These are phyloP conservation scores for Garrulus glandarius DNA, from an alignment of 2,797 vertebrate genomes.

Conservation along the genomic window DNA sequence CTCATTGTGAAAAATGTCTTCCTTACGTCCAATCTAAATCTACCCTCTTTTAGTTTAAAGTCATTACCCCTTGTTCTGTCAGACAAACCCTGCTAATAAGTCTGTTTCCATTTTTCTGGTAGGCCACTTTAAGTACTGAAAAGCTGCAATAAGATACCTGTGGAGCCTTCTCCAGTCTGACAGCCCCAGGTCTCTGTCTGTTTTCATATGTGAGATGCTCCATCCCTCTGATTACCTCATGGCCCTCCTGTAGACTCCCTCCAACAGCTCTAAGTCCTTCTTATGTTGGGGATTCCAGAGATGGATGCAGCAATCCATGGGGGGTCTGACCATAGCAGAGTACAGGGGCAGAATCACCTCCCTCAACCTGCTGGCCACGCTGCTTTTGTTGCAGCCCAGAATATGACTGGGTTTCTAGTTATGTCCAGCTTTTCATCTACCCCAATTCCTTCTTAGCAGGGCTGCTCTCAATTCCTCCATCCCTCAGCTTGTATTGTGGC, in stretches of 20 bases:
- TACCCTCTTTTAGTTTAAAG: neutral
- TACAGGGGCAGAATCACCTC: neutral
- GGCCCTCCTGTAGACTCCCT: neutral
- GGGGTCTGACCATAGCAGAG: neutral
- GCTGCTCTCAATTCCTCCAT: neutral
- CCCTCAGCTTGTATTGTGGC: neutral
- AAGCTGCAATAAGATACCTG: fast-evolving
- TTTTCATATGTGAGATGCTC: neutral
- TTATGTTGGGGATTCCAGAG: neutral
- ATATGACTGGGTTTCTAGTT: neutral
- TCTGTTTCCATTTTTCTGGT: neutral
- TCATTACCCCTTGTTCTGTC: neutral
- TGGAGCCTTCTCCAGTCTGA: neutral
- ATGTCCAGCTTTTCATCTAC: neutral
- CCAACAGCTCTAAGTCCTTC: too few species aligned
- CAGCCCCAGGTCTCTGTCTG: neutral
- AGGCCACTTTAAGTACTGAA: neutral
- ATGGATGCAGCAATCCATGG: neutral
- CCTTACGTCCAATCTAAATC: neutral
- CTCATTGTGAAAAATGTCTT: neutral
- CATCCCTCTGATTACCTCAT: neutral
- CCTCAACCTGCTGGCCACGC: fast-evolving
- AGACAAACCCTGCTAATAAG: neutral
- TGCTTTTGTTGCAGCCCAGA: neutral
- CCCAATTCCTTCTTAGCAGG: neutral